A percentile compares a stretch with the other conserved stretches of the same genome.
Evolutionary conservation across 2,113 vertebrate species (phyloP).

Genomic region (Ciconia maguari): DNA sequence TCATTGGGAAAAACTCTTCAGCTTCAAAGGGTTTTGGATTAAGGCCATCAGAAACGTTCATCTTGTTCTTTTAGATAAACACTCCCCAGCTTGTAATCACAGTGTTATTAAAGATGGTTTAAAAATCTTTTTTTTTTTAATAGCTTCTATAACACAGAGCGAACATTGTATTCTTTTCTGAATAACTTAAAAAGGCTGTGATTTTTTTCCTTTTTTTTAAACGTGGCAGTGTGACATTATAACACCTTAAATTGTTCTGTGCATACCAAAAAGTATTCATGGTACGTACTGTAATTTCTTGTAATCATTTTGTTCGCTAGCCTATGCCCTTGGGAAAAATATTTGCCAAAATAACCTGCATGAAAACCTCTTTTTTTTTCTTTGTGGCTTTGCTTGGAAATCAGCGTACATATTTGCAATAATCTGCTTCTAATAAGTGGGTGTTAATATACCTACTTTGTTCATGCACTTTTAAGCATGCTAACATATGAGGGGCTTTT

Average conservation of each 20-base stretch:
- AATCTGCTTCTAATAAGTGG: background rate
- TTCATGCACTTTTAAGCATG: background rate
- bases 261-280: background rate
- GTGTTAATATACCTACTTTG: background rate
- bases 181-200: background rate
- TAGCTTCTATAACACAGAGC: background rate
- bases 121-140: background rate
- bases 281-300: constrained; percentile 18
- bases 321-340: background rate
- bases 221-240: background rate
- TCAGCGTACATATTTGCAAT: background rate
- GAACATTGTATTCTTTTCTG: background rate
- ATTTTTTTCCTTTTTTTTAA: background rate
- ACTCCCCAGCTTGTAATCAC: background rate
- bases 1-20: background rate
- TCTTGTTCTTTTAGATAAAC: constrained; percentile 9
- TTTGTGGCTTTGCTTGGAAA: background rate
- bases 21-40: background rate
- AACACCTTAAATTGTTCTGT: constrained; percentile 15
- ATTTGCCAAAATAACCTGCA: constrained; percentile 18
- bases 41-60: background rate
- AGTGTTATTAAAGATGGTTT: background rate
- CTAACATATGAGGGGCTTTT: background rate
- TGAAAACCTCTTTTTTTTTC: background rate
- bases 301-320: background rate